Conservation (phyloP, 2,797 vertebrate species). For the Parotocinclus haroldoi region DNA sequence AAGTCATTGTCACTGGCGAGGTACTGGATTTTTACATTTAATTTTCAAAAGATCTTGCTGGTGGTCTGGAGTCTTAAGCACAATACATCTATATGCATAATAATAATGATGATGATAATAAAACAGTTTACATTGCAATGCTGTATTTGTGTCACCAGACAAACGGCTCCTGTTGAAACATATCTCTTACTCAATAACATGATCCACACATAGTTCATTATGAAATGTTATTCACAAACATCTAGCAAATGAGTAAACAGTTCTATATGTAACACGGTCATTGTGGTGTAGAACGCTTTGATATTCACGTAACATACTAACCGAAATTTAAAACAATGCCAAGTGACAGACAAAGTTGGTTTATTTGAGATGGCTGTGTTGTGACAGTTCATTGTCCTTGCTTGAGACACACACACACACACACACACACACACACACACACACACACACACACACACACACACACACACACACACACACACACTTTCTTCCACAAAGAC, state of each 20-base stretch:
- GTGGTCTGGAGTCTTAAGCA: slow-evolving; percentile 81
- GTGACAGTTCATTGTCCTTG: slow-evolving; percentile 76
- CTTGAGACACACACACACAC: slow-evolving; percentile 76
- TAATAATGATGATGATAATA: slow-evolving; percentile 73
- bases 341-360: slow-evolving; percentile 77
- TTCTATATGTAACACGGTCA: slow-evolving; percentile 79
- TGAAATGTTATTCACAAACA: slow-evolving; percentile 77
- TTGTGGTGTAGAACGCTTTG: slow-evolving; percentile 69
- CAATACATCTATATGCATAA: slow-evolving; percentile 83
- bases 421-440: slow-evolving; percentile 61
- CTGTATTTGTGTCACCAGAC: slow-evolving; percentile 73
- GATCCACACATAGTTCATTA: slow-evolving; percentile 72
- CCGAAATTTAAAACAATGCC: slow-evolving; percentile 77
- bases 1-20: slow-evolving; percentile 76
- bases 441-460: slow-evolving; percentile 66
- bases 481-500: slow-evolving; percentile 74
- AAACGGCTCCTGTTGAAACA: slow-evolving; percentile 61
- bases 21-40: slow-evolving; percentile 64
- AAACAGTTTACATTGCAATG: slow-evolving; percentile 78
- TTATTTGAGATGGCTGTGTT: slow-evolving; percentile 77
- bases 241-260: slow-evolving; percentile 78
- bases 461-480: slow-evolving; percentile 68
- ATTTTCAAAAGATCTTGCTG: slow-evolving; percentile 78
- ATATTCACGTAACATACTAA: slow-evolving; percentile 75
- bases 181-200: slow-evolving; percentile 64